Evolutionary conservation across 1,140 invertebrate species (phyloP).

Genomic region (Helicoverpa armigera): DNA sequence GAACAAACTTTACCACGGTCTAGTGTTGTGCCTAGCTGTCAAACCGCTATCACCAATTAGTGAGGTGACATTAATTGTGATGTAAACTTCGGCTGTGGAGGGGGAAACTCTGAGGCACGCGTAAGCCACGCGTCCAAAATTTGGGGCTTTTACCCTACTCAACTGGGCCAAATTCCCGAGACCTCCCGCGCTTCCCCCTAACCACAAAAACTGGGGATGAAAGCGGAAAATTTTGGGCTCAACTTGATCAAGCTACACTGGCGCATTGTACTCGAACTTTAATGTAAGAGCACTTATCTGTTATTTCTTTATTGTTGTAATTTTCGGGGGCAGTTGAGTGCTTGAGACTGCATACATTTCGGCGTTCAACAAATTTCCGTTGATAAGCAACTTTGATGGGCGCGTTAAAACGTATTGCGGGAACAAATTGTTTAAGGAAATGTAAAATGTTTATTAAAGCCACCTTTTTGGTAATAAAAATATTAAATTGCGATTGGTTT

Average conservation of each 20-base stretch:
- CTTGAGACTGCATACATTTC: conserved; percentile 48
- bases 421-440: background rate
- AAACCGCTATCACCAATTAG: conserved; percentile 67
- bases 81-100: conserved; percentile 67
- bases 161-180: conserved; percentile 45
- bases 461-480: too few relatives aligned
- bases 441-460: background rate
- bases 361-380: conserved; percentile 39
- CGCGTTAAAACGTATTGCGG: conserved; percentile 15
- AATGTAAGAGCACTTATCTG: conserved; percentile 56
- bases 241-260: conserved; percentile 31
- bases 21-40: conserved; percentile 52
- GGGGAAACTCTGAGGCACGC: conserved; percentile 62
- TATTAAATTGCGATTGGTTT: background rate
- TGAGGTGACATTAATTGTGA: conserved; percentile 70
- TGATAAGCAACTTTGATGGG: conserved; percentile 28
- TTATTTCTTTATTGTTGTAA: conserved; percentile 61
- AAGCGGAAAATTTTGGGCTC: background rate
- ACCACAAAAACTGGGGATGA: background rate
- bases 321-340: conserved; percentile 59
- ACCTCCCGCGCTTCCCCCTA: conserved; percentile 26
- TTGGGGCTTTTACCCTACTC: conserved; percentile 60
- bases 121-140: conserved; percentile 64
- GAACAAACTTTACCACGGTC: conserved; percentile 37
- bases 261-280: conserved; percentile 31